Evolutionary conservation across 1,140 invertebrate species (phyloP).

Genomic region (Papilio xuthus): DNA sequence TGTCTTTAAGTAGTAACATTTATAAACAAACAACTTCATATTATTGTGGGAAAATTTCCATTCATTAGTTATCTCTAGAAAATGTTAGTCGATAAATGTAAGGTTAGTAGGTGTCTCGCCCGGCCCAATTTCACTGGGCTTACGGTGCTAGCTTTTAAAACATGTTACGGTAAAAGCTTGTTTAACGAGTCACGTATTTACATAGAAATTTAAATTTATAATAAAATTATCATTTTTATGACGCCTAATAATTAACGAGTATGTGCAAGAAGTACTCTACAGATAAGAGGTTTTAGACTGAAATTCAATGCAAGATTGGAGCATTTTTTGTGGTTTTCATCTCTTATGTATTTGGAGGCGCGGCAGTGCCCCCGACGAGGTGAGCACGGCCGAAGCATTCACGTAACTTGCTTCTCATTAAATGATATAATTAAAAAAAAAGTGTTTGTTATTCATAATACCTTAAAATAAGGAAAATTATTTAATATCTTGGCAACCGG

Average conservation of each 20-base stretch:
- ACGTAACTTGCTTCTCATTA: background rate
- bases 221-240: constrained; percentile 17
- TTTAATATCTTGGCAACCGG: constrained; percentile 3
- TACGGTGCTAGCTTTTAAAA: constrained; percentile 24
- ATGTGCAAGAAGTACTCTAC: background rate
- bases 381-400: no score
- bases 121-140: constrained; percentile 25
- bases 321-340: no score
- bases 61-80: constrained; percentile 19
- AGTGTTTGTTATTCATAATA: background rate
- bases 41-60: background rate
- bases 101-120: constrained; percentile 23
- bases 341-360: background rate
- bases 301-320: background rate
- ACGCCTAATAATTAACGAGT: background rate
- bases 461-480: background rate
- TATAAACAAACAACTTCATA: background rate
- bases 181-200: constrained; percentile 23
- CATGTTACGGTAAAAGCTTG: constrained; percentile 36
- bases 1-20: background rate
- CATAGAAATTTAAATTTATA: constrained; percentile 34
- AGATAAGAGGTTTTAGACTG: background rate
- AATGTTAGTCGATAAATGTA: constrained; percentile 8
- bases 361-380: no score
- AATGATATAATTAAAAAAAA: background rate